Percentiles rank a stretch among this genome's conserved stretches.
phyloP scores from a whole-genome alignment of 2,797 vertebrate genomes.

The Micromesistius poutassou region DNA sequence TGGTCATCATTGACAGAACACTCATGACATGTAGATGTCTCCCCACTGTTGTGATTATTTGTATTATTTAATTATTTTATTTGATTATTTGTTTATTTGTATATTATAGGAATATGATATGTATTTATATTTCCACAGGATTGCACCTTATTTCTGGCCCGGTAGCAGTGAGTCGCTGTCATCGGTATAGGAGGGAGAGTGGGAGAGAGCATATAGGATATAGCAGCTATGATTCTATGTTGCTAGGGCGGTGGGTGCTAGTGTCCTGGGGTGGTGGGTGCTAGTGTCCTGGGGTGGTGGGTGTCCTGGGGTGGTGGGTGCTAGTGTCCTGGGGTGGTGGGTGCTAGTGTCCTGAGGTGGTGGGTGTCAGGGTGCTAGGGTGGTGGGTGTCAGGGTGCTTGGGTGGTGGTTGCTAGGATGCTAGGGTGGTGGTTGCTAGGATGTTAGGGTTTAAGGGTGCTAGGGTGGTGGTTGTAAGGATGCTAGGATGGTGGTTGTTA shows the following conservation, averaged over 20 bases:
- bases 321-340: neutral
- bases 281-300: neutral
- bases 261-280: conserved; percentile 2
- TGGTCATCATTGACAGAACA: too few relatives aligned
- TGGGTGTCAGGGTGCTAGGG: neutral
- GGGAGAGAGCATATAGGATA: neutral
- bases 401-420: neutral
- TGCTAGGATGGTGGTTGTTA: neutral
- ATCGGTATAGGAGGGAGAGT: conserved; percentile 43
- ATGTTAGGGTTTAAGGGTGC: neutral
- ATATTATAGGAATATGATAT: too few relatives aligned
- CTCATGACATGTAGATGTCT: too few relatives aligned
- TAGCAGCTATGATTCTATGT: conserved; percentile 1
- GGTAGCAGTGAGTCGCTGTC: conserved; percentile 46
- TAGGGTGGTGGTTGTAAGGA: neutral
- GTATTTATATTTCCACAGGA: conserved; percentile 22
- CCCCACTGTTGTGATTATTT: too few relatives aligned
- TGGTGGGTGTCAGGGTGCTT: neutral
- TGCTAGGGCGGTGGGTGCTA: neutral
- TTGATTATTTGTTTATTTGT: too few relatives aligned
- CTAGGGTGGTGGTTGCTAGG: neutral
- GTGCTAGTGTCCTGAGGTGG: neutral
- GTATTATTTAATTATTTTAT: too few relatives aligned
- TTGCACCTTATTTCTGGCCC: conserved; percentile 49
- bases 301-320: neutral